phyloP scores from a whole-genome alignment of 2,113 vertebrate species.

The Irena cyanogastra region DNA sequence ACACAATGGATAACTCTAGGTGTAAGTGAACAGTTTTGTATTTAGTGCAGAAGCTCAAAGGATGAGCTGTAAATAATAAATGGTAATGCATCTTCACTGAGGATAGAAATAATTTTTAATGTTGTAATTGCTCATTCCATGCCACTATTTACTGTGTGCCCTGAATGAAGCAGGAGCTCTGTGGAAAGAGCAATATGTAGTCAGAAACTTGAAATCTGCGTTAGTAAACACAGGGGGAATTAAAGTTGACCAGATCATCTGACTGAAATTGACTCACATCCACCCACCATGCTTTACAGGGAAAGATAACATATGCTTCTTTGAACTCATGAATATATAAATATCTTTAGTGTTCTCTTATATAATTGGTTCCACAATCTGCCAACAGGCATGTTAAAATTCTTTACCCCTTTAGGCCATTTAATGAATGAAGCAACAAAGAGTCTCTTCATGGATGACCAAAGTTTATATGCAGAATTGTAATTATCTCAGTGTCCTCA shows the following conservation, averaged over 20 bases:
- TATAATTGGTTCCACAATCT: neutral
- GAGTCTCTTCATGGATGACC: neutral
- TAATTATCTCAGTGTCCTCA: neutral
- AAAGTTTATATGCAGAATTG: neutral
- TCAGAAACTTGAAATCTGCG: constrained; percentile 3
- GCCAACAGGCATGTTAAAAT: accelerated
- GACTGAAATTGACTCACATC: constrained; percentile 43
- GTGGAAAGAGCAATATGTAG: constrained; percentile 6
- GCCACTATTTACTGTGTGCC: neutral
- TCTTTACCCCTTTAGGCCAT: neutral
- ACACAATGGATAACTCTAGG: neutral
- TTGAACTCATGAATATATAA: constrained; percentile 17
- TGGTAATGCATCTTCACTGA: neutral
- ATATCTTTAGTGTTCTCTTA: neutral
- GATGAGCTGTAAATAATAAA: neutral
- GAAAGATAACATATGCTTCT: constrained; percentile 43
- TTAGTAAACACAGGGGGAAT: constrained; percentile 21
- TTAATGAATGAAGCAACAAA: neutral
- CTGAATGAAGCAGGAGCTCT: neutral
- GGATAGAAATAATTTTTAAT: neutral
- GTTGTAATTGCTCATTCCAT: neutral
- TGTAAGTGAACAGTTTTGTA: neutral
- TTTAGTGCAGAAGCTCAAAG: neutral
- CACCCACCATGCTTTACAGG: constrained; percentile 1
- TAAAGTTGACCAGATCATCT: constrained; percentile 46